Conservation (phyloP, 2,888 invertebrate genomes). For the Nephrotoma guestfalica region DNA sequence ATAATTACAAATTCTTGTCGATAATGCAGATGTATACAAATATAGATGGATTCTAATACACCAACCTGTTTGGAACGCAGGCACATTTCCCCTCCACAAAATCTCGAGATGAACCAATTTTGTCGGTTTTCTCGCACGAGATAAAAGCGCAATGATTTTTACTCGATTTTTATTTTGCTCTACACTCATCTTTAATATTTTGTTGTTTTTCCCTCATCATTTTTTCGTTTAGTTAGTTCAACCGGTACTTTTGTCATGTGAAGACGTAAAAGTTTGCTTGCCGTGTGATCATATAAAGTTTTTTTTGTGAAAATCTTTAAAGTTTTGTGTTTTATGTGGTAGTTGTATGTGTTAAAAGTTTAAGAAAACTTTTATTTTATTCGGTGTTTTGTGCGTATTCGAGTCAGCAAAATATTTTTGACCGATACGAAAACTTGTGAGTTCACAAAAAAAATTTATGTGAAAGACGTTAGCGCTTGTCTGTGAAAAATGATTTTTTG, state of each 20-base stretch:
- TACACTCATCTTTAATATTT: neutral
- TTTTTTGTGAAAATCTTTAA: neutral
- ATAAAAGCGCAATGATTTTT: neutral
- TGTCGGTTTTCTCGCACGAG: neutral
- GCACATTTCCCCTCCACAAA: neutral
- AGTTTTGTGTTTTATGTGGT: neutral
- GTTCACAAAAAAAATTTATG: neutral
- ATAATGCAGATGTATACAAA: neutral
- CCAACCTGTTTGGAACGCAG: neutral
- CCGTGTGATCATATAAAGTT: neutral
- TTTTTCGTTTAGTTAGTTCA: neutral
- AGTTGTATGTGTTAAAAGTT: neutral
- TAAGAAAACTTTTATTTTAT: neutral
- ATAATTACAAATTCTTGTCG: neutral
- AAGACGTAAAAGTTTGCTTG: neutral
- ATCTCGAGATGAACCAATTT: neutral
- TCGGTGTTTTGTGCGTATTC: neutral
- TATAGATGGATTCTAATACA: neutral
- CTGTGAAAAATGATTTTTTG: neutral
- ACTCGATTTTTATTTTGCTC: neutral
- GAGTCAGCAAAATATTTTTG: neutral
- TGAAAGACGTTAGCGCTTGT: neutral
- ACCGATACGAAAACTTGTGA: neutral
- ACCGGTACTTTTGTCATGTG: neutral
- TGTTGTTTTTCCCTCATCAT: neutral